Base-by-base conservation (phyloP, 1,140 invertebrate genomes). In the Drosophila serrata region DNA sequence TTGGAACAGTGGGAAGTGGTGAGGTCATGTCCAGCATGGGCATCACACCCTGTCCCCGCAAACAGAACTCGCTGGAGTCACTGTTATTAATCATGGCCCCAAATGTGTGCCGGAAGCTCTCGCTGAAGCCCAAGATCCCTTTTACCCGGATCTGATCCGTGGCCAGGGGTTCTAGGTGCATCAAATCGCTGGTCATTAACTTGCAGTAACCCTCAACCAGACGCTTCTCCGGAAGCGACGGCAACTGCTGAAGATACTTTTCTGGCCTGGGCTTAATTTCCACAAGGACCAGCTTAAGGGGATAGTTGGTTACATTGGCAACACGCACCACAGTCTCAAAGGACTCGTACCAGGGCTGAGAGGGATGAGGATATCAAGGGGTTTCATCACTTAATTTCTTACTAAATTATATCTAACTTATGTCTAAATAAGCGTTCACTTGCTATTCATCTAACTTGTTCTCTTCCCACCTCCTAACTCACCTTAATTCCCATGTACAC, bases 261-360 rank as follows among this genome's bases (percentile, higher is more conserved):
- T n/a, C 11, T 1, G 29, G 22, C 4, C 9, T 53, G 29, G 60
- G 12, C 4, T 40, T 56, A 1, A 73, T 22, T 19, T 76, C 53
- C 27, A 49, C 40, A 0, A 90, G 3, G 0, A 59, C 13, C 31
- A 88, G 27, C 1, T 65, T 48, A 5, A 90, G 49, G 0, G 65
- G 69, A 43, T 90, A 92, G 27, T 81, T 69, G 4, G 87, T 92
- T 9, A 86, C 45, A 56, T 92, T 92, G 11, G 51, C 17, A 1
- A 90, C 55, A 0, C 65, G 51, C 4, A 84, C 24, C 7, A 59
- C 37, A 3, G 61, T 19, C 1, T 61, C 68, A 15, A 68, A 92
- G 0, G 42, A 35, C 49, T 92, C 91, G 53, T 92, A 92, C 91
- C 91, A 92, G 15, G 91, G 91, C 91, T 92, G 49, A 5, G 49